Percentiles rank a stretch among this genome's conserved stretches.
These are phyloP conservation scores for Amblyornis subalaris DNA, from an alignment of 2,113 vertebrate genomes.

Conservation along the genomic window DNA sequence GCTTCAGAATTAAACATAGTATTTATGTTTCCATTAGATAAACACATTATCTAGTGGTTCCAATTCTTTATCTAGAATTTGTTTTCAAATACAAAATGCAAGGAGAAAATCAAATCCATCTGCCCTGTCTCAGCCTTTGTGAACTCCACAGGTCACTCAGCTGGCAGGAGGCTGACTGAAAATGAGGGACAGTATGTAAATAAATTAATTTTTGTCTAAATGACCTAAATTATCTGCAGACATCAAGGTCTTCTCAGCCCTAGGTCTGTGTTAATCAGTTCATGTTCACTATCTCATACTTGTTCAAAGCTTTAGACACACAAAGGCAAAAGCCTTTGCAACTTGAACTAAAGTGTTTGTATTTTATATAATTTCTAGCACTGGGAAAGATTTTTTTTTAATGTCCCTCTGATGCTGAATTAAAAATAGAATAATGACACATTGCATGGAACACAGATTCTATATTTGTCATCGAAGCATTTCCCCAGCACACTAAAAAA, in stretches of 20 bases:
- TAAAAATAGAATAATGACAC: slow-evolving; percentile 42
- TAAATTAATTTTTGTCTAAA: not conserved
- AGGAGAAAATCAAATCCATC: not conserved
- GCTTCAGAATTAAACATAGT: not conserved
- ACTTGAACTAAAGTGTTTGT: not conserved
- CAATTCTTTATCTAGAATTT: not conserved
- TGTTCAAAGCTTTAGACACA: not conserved
- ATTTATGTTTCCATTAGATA: slow-evolving; percentile 41
- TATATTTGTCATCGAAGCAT: not conserved
- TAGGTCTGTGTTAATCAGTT: not conserved
- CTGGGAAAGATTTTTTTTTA: not conserved
- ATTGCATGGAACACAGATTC: not conserved
- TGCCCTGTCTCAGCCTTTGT: not conserved
- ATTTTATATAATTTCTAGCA: not conserved
- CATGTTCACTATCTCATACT: not conserved
- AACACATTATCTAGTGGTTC: not conserved
- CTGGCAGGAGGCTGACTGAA: not conserved
- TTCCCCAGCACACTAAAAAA: not conserved
- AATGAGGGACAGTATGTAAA: not conserved
- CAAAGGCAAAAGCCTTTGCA: not conserved
- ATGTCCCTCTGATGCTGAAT: not conserved
- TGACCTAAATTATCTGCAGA: not conserved
- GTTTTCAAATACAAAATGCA: not conserved
- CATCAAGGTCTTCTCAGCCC: not conserved
- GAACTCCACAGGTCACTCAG: not conserved